Percentiles rank a stretch among this genome's conserved stretches.
Evolutionary conservation across 2,888 invertebrate genomes (phyloP).

Genomic region (Aporophyla lueneburgensis): DNA sequence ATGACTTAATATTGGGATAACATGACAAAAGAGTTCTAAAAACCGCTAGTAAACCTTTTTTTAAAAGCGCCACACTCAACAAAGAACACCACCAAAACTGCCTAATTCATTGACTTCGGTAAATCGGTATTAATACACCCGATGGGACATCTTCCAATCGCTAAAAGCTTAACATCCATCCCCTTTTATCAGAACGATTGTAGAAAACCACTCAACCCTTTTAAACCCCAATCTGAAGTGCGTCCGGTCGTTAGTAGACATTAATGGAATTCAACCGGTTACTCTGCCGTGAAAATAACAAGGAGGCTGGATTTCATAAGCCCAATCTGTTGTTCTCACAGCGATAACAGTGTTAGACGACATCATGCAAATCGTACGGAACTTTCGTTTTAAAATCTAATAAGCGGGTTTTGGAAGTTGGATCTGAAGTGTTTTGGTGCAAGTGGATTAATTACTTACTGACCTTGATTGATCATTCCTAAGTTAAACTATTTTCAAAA

Average conservation of each 20-base stretch:
- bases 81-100: slow-evolving; percentile 16
- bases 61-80: slow-evolving; percentile 7
- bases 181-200: slow-evolving; percentile 89
- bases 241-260: slow-evolving; percentile 90
- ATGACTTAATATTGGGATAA: too few relatives aligned
- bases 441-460: slow-evolving; percentile 10
- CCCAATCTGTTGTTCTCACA: slow-evolving; percentile 80
- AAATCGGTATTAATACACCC: slow-evolving; percentile 76
- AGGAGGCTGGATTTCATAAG: slow-evolving; percentile 79
- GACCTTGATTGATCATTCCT: background rate
- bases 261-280: slow-evolving; percentile 89
- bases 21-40: too few relatives aligned
- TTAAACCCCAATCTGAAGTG: slow-evolving; percentile 90
- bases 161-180: slow-evolving; percentile 88
- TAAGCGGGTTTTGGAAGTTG: slow-evolving; percentile 10
- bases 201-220: slow-evolving; percentile 91
- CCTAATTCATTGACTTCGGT: slow-evolving; percentile 77
- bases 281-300: slow-evolving; percentile 89
- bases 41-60: background rate
- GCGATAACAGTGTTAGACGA: slow-evolving; percentile 73
- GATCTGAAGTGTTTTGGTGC: background rate
- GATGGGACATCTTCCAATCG: slow-evolving; percentile 87
- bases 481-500: background rate
- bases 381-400: slow-evolving; percentile 45
- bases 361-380: slow-evolving; percentile 67